A percentile compares a stretch with the other conserved stretches of the same genome.
phyloP scores from a whole-genome alignment of 2,888 invertebrate species.

The Cantharis nigra region DNA sequence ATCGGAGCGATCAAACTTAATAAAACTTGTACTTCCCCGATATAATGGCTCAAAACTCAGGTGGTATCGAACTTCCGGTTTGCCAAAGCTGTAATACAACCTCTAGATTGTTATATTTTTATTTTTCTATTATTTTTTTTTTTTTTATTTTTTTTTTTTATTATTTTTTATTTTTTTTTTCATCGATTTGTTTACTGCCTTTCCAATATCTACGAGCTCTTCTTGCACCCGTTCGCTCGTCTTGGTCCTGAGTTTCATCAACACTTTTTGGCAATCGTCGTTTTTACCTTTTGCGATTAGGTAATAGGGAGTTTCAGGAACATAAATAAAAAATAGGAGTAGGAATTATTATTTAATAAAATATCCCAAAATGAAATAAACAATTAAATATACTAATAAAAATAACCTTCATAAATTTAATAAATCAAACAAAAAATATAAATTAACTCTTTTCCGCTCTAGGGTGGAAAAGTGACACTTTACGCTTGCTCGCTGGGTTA shows the following conservation, averaged over 20 bases:
- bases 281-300: conserved; percentile 63
- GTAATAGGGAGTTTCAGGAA: conserved; percentile 84
- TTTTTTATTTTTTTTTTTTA: too few species aligned
- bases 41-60: conserved; percentile 73
- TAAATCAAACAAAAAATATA: too few species aligned
- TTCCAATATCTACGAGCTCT: conserved; percentile 59
- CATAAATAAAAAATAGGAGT: conserved; percentile 68
- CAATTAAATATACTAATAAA: too few species aligned
- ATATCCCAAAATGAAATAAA: too few species aligned
- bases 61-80: conserved; percentile 65
- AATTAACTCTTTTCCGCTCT: too few species aligned
- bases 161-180: too few species aligned
- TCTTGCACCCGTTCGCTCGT: conserved; percentile 63
- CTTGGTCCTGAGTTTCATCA: conserved; percentile 70
- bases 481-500: too few species aligned
- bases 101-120: too few species aligned
- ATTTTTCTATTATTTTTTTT: too few species aligned
- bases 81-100: conserved; percentile 77
- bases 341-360: too few species aligned
- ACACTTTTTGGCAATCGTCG: conserved; percentile 65
- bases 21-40: conserved; percentile 77
- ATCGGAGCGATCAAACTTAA: conserved; percentile 75
- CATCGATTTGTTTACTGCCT: conserved; percentile 53
- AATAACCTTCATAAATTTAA: too few species aligned
- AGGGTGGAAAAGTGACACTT: too few species aligned